A percentile compares a stretch with the other conserved stretches of the same genome.
These are phyloP conservation scores for Ectemnius continuus DNA, from an alignment of 2,888 invertebrate genomes.

Conservation along the genomic window DNA sequence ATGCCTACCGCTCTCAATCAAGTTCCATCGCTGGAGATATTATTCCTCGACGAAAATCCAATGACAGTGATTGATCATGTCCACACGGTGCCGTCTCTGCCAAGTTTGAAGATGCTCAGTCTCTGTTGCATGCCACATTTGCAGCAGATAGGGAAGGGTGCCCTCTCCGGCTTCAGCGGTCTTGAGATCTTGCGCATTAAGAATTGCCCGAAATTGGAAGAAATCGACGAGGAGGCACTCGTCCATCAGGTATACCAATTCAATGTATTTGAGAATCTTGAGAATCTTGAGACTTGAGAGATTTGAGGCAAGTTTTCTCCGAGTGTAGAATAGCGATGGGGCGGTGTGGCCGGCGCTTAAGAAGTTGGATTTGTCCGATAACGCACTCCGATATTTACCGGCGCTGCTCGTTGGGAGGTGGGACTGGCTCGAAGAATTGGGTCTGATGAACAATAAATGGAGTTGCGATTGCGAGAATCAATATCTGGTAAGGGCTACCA, in stretches of 20 bases:
- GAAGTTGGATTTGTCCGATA: conserved; percentile 86
- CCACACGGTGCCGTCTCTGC: conserved; percentile 82
- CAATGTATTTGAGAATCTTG: background rate
- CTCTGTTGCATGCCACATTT: conserved; percentile 85
- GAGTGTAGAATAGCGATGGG: conserved; percentile 74
- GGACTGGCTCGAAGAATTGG: conserved; percentile 84
- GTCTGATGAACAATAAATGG: conserved; percentile 87
- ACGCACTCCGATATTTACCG: conserved; percentile 85
- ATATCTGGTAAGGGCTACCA: conserved; percentile 82
- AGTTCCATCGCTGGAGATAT: conserved; percentile 81
- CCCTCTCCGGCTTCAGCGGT: conserved; percentile 81
- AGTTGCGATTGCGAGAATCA: conserved; percentile 89
- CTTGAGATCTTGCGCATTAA: conserved; percentile 82
- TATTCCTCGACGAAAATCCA: conserved; percentile 86
- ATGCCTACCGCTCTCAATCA: conserved; percentile 83
- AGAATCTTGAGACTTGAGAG: too few species aligned
- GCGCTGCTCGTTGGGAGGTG: conserved; percentile 83
- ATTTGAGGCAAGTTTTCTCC: conserved; percentile 54
- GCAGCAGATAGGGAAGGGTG: conserved; percentile 79
- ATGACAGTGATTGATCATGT: conserved; percentile 80
- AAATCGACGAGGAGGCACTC: conserved; percentile 81
- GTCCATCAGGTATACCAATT: conserved; percentile 21
- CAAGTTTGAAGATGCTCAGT: conserved; percentile 83
- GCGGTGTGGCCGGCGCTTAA: conserved; percentile 84
- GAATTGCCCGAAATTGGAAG: conserved; percentile 82